These are phyloP conservation scores for Solenopsis fugax DNA, from an alignment of 1,140 invertebrate genomes.

Conservation along the genomic window DNA sequence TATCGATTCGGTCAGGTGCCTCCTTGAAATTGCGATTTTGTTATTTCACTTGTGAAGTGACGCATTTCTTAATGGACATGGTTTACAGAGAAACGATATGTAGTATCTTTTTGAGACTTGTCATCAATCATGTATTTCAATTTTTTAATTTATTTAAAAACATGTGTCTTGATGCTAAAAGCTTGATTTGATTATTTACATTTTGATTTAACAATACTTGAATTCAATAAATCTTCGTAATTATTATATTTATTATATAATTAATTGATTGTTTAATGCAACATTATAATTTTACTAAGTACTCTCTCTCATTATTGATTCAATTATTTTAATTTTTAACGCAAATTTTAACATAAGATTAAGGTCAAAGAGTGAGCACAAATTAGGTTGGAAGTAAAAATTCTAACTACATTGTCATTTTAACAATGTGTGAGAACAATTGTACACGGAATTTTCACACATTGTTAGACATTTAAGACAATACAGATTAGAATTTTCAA, in stretches of 20 bases:
- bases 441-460: no score
- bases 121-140: neutral
- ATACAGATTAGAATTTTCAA: no score
- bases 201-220: slow-evolving; percentile 1
- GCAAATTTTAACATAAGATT: no score
- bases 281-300: slow-evolving; percentile 17
- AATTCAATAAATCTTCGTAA: neutral
- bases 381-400: no score
- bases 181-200: neutral
- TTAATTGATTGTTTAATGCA: neutral
- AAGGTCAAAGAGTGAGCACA: no score
- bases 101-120: neutral
- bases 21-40: neutral
- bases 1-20: slow-evolving; percentile 23
- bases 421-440: no score
- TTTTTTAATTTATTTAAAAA: neutral
- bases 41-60: neutral
- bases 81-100: neutral
- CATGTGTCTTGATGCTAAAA: neutral
- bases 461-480: no score
- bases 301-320: neutral
- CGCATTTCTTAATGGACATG: neutral
- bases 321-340: neutral
- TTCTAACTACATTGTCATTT: no score
- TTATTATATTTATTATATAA: neutral